These are phyloP conservation scores for Molanna angustata DNA, from an alignment of 2,888 invertebrate species.

Conservation along the genomic window DNA sequence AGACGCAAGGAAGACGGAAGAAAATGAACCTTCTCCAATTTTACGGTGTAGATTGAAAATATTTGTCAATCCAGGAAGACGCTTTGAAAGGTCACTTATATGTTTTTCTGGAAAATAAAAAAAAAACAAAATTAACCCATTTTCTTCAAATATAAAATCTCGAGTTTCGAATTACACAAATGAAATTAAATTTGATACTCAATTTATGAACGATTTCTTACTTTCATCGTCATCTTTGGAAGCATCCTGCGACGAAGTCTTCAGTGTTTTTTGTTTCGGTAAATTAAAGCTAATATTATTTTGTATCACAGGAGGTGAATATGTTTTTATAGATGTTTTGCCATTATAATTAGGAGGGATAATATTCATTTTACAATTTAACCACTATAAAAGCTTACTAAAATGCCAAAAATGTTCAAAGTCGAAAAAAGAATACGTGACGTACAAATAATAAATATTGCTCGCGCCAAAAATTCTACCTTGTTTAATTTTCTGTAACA, in stretches of 20 bases:
- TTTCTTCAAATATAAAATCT: not conserved
- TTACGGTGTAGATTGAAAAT: slow-evolving; percentile 67
- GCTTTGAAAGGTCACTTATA: slow-evolving; percentile 47
- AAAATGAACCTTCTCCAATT: slow-evolving; percentile 84
- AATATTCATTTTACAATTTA: slow-evolving; percentile 25
- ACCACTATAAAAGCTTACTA: slow-evolving; percentile 8
- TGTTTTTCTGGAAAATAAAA: slow-evolving; percentile 41
- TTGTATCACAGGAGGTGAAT: slow-evolving; percentile 15
- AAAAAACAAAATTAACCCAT: not conserved
- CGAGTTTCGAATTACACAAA: not conserved
- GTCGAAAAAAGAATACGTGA: slow-evolving; percentile 25
- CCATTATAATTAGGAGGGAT: slow-evolving; percentile 16
- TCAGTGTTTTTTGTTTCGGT: slow-evolving; percentile 21
- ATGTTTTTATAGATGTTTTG: slow-evolving; percentile 14
- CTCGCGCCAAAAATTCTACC: slow-evolving; percentile 18
- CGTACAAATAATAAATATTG: slow-evolving; percentile 22
- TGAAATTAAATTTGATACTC: not conserved
- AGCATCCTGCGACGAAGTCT: slow-evolving; percentile 14
- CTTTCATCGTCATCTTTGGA: slow-evolving; percentile 26
- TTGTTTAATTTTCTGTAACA: too few species aligned
- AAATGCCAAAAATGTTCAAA: slow-evolving; percentile 21
- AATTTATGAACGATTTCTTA: slow-evolving; percentile 7
- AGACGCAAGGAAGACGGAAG: slow-evolving; percentile 78
- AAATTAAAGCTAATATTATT: slow-evolving; percentile 22
- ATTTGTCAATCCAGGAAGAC: slow-evolving; percentile 60